These are phyloP conservation scores for Serripes groenlandicus DNA, from an alignment of 2,888 invertebrate genomes.

Conservation along the genomic window DNA sequence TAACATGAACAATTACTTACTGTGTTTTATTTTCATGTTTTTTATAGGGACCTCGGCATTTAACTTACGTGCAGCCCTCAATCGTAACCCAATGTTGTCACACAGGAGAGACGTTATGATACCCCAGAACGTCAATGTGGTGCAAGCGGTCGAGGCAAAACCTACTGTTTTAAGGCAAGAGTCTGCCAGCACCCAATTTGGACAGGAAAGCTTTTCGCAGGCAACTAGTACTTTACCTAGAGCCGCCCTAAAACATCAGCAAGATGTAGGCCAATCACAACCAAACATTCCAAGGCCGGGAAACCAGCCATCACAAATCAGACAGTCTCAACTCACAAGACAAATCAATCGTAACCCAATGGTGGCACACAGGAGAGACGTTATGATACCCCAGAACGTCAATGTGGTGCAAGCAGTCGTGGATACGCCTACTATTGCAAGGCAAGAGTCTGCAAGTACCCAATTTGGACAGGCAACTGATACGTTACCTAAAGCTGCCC, in stretches of 20 bases:
- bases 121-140: slow-evolving; percentile 31
- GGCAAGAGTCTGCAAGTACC: neutral
- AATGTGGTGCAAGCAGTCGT: slow-evolving; percentile 22
- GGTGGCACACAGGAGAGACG: slow-evolving; percentile 24
- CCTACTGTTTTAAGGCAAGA: neutral
- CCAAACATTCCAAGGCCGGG: no score
- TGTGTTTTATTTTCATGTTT: no score
- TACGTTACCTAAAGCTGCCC: no score
- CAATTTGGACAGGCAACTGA: neutral
- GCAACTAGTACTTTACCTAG: no score
- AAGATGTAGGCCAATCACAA: neutral
- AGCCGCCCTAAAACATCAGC: no score
- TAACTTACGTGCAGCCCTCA: slow-evolving; percentile 21
- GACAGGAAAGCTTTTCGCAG: neutral
- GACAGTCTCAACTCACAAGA: no score
- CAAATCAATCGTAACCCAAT: neutral
- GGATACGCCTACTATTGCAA: neutral
- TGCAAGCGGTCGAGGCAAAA: neutral
- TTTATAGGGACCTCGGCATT: slow-evolving; percentile 29
- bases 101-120: slow-evolving; percentile 15
- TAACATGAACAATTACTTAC: no score
- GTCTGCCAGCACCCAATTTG: neutral
- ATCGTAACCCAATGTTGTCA: slow-evolving; percentile 12
- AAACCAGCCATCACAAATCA: no score
- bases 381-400: slow-evolving; percentile 20